A percentile compares a stretch with the other conserved stretches of the same genome.
phyloP scores from a whole-genome alignment of 1,140 invertebrate species.

The Drosophila nebulosa region DNA sequence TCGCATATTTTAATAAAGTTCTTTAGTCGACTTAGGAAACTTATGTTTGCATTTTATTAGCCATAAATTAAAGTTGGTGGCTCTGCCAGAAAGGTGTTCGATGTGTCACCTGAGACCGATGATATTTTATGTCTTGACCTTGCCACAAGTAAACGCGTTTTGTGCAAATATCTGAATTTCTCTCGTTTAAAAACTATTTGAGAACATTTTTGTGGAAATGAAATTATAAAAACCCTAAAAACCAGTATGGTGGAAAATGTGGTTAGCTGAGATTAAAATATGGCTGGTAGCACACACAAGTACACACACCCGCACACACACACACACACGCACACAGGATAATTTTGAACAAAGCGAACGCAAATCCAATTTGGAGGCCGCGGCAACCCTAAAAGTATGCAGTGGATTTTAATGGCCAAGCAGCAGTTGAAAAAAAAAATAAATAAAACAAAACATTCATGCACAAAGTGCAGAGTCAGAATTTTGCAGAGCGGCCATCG shows the following conservation, averaged over 20 bases:
- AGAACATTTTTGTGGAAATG: not conserved
- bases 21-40: constrained; percentile 36
- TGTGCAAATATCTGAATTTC: not conserved
- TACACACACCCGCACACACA: not conserved
- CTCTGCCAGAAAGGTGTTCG: constrained; percentile 8
- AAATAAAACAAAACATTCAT: constrained; percentile 8
- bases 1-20: constrained; percentile 78
- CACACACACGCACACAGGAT: not conserved
- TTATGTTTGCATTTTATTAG: constrained; percentile 69
- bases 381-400: constrained; percentile 4
- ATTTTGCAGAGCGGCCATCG: no score
- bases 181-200: not conserved
- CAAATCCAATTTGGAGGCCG: constrained; percentile 32
- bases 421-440: not conserved
- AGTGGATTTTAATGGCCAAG: constrained; percentile 6
- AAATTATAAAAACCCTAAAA: not conserved
- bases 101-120: constrained; percentile 59
- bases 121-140: constrained; percentile 53
- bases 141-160: not conserved
- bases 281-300: not conserved
- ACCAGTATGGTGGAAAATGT: constrained; percentile 19
- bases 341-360: not conserved
- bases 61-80: constrained; percentile 58
- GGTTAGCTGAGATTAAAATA: constrained; percentile 31
- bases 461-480: constrained; percentile 13